These are phyloP conservation scores for Zoanthus sansibaricus DNA, from an alignment of 92 coral and sea anemone species.

Conservation along the genomic window DNA sequence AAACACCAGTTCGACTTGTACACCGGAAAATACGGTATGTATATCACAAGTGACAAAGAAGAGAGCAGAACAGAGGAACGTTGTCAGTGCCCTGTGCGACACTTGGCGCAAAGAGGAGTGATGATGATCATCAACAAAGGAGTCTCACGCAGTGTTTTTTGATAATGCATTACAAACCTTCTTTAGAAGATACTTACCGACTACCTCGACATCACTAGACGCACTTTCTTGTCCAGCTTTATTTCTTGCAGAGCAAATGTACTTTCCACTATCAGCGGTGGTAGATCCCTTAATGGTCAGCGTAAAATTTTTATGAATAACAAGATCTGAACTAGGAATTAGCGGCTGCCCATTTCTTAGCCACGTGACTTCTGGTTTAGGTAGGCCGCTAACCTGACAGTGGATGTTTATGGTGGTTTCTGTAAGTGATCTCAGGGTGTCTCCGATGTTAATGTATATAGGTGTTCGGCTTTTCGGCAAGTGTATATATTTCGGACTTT, in stretches of 20 bases:
- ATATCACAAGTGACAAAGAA: too few relatives aligned
- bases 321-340: conserved; percentile 44
- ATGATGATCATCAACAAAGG: too few relatives aligned
- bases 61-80: background rate
- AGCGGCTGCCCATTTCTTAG: conserved; percentile 63
- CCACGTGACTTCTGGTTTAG: conserved; percentile 75
- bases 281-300: conserved; percentile 56
- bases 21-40: too few relatives aligned
- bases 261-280: conserved; percentile 69
- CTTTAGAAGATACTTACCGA: conserved; percentile 47
- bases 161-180: background rate
- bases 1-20: too few relatives aligned
- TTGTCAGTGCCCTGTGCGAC: too few relatives aligned
- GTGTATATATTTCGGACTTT: conserved; percentile 26
- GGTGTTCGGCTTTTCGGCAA: conserved; percentile 43
- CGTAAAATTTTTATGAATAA: conserved; percentile 63
- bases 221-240: conserved; percentile 62
- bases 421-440: conserved; percentile 59
- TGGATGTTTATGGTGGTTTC: conserved; percentile 60
- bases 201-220: conserved; percentile 59
- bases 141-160: background rate
- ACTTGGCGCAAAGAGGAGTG: too few relatives aligned
- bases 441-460: conserved; percentile 65
- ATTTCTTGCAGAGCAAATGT: conserved; percentile 73
- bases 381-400: conserved; percentile 77